These are phyloP conservation scores for Erynnis tages DNA, from an alignment of 2,888 invertebrate genomes.

Conservation along the genomic window DNA sequence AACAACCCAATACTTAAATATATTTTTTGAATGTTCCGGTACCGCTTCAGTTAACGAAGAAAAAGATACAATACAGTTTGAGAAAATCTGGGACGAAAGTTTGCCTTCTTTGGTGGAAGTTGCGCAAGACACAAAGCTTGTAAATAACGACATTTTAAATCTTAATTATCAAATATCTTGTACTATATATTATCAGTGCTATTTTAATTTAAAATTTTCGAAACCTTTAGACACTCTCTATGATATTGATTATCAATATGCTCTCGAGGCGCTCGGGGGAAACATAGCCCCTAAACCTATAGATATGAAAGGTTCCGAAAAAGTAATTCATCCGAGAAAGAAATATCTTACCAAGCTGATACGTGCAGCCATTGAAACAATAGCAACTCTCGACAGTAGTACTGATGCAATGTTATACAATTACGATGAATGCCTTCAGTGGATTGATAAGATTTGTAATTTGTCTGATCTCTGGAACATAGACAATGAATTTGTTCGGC, in stretches of 20 bases:
- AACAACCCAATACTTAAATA: constrained; percentile 70
- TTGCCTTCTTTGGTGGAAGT: constrained; percentile 88
- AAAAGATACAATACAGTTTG: constrained; percentile 72
- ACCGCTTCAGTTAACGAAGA: constrained; percentile 58
- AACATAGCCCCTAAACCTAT: constrained; percentile 76
- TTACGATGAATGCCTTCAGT: constrained; percentile 70
- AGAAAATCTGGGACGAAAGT: constrained; percentile 86
- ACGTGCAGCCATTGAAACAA: constrained; percentile 87
- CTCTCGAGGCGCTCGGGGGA: constrained; percentile 72
- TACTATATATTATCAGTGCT: constrained; percentile 89
- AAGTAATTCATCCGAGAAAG: constrained; percentile 84
- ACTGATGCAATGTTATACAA: constrained; percentile 68
- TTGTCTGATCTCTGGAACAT: constrained; percentile 90
- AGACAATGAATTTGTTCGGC: constrained; percentile 86
- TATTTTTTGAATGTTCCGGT: constrained; percentile 61
- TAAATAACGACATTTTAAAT: constrained; percentile 88
- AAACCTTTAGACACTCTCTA: constrained; percentile 89
- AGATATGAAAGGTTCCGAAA: constrained; percentile 85
- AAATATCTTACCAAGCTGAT: constrained; percentile 89
- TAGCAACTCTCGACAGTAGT: constrained; percentile 82
- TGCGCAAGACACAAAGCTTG: constrained; percentile 88
- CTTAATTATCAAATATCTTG: constrained; percentile 90
- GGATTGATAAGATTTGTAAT: constrained; percentile 87
- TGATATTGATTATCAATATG: constrained; percentile 85
- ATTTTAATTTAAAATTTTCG: constrained; percentile 87